Conservation (phyloP, 2,113 vertebrate genomes). For the Sitta europaea region DNA sequence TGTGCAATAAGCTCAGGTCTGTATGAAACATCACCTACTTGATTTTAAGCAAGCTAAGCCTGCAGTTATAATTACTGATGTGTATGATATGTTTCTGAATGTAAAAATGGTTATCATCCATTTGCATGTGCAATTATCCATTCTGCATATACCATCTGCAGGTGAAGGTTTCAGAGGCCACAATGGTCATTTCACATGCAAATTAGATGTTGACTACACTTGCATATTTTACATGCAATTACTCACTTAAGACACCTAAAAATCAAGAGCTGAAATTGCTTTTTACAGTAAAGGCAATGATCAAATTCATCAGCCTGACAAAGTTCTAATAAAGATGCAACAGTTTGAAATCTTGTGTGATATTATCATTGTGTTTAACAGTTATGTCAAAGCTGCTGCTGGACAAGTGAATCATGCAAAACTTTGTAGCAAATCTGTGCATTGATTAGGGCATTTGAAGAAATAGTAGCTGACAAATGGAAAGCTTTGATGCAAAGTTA, state of each 20-base stretch:
- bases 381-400: background rate
- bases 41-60: background rate
- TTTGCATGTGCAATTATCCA: slow-evolving; percentile 7
- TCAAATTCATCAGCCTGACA: background rate
- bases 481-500: background rate
- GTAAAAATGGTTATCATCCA: background rate
- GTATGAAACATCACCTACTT: background rate
- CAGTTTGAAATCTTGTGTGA: background rate
- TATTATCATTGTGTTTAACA: background rate
- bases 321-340: background rate
- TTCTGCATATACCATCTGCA: background rate
- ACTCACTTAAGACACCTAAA: background rate
- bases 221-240: background rate
- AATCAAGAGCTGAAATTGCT: background rate
- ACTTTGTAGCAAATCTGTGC: background rate
- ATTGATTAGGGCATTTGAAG: background rate
- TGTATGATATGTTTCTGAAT: background rate
- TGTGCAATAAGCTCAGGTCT: background rate
- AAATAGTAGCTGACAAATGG: background rate
- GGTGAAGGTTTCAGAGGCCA: background rate
- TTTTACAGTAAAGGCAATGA: background rate
- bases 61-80: background rate
- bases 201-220: background rate
- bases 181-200: background rate
- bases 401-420: background rate